Base-by-base conservation (phyloP, 2,113 vertebrate species). In the Kryptolebias marmoratus region DNA sequence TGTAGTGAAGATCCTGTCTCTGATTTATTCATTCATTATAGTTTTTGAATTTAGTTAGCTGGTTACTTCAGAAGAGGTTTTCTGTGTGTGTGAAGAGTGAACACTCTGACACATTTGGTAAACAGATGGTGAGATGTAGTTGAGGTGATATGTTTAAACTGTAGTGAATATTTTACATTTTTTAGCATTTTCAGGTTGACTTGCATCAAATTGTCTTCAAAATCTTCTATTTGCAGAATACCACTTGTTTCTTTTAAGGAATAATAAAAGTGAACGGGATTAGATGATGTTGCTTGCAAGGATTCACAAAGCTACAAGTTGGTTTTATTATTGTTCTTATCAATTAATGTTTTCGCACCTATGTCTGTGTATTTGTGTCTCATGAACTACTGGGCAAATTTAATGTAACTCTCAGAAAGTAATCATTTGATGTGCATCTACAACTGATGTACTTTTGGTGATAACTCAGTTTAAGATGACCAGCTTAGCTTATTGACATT, bases 11-110 rank as follows among this genome's bases (percentile, higher is more conserved):
- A 80, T 64, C 74, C 71, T 75, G 48, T 64, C 64, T 73, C 56
- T 47, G 49, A 68, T 86, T 79, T 79, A 80, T 83, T 84, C 4
- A 59, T 73, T 87, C 32, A 76, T 70, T 86, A 63, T 31, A 56
- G 62, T 54, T 85, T 81, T 83, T 45, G 77, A 49, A 80, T 76
- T 30, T 60, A 32, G 62, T 74, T 65, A 44, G 53, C 58, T 69
- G 64, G 12, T 71, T 80, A 67, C 75, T 71, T 78, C 68, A 75
- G 61, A 22, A 28, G 10, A 15, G 4, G 16, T 39, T 58, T 32
- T 18, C 16, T 18, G 0, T 59, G 36, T 42, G 5, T 15, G 18
- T 18, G 4, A 58, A 36, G 30, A 72, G 4, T 32, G 12, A 68
- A 64, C 9, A 27, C 36, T 55, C 62, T 79, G 68, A 44, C 27